Base-by-base conservation (phyloP, 2,113 vertebrate genomes). In the Sinocyclocheilus anshuiensis region DNA sequence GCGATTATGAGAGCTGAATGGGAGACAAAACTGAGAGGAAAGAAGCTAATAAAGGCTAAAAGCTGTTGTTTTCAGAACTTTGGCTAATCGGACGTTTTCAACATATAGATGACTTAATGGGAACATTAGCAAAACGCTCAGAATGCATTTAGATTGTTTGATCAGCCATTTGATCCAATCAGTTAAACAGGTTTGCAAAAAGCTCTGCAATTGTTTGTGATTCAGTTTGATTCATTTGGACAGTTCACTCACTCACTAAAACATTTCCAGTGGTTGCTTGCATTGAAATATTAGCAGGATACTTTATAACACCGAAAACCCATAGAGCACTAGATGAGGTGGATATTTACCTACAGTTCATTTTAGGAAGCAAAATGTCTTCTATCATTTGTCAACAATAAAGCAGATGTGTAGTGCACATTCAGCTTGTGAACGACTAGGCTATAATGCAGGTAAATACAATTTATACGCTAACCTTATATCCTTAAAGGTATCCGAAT, bases 1-100 rank as follows among this genome's bases (percentile, higher is more conserved):
- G 80, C 50, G 8, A 61, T 82, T 83, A 71, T 71, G 24, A 36
- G 63, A 71, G 63, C 45, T 36, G 45, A 53, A 71, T 33, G 10
- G 24, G 63, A 29, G 24, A 29, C 1, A 1, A 83, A 67, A 82
- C 42, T 53, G 42, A 69, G 13, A 45, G 22, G 4, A 45, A 36
- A 83, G 45, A 83, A 33, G 80, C 8, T 82, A 53, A 71, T 69
- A 42, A 81, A 0, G 42, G 42, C 24, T 57, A 57, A 8, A 2
- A 57, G 18, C 6, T 59, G 13, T 53, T 53, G 18, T 57, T 57
- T 6, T 57, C 53, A 57, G 20, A 59, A 22, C 1, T 57, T 7
- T 59, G 7, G 18, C 1, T 59, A 59, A 59, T 22, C 20, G 1
- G 7, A 22, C 7, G 20, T 59, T 59, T 57, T 57, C 18, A 57